phyloP scores from a whole-genome alignment of 2,797 vertebrate species.

The Scolopax rusticola region DNA sequence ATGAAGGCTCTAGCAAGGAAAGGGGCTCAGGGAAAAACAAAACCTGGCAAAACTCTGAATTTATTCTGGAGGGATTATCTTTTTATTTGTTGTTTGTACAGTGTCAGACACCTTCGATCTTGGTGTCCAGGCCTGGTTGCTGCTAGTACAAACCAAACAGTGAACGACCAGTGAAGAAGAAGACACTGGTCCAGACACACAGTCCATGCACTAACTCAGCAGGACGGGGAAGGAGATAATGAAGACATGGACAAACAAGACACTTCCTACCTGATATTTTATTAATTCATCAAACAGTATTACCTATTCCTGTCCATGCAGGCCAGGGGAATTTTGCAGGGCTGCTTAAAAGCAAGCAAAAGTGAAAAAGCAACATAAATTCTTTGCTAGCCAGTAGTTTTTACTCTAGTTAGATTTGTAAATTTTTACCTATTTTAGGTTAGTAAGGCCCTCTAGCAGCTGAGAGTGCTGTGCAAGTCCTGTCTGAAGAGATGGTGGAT shows the following conservation, averaged over 20 bases:
- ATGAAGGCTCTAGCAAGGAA: not conserved
- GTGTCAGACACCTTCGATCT: not conserved
- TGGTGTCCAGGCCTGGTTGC: not conserved
- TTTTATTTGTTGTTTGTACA: constrained; percentile 28
- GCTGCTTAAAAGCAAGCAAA: not conserved
- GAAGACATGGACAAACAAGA: constrained; percentile 53
- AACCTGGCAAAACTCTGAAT: not conserved
- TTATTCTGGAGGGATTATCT: not conserved
- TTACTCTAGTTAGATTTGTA: not conserved
- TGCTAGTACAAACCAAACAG: not conserved
- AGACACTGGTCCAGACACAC: not conserved
- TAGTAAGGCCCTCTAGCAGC: not conserved
- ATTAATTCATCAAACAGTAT: constrained; percentile 65
- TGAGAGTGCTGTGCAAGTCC: not conserved
- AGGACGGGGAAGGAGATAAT: constrained; percentile 17
- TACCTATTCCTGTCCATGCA: not conserved
- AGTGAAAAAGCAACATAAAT: not conserved
- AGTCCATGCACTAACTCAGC: not conserved
- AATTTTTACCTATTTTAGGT: not conserved
- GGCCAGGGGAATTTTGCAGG: not conserved
- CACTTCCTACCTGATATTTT: constrained; percentile 51
- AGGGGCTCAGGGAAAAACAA: not conserved
- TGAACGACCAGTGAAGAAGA: not conserved
- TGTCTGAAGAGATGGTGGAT: not conserved
- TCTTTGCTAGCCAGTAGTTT: not conserved